Evolutionary conservation across 2,113 vertebrate species (phyloP), one percentile per base, ranked within the genome.

Genomic region (Taurulus bubalis): DNA sequence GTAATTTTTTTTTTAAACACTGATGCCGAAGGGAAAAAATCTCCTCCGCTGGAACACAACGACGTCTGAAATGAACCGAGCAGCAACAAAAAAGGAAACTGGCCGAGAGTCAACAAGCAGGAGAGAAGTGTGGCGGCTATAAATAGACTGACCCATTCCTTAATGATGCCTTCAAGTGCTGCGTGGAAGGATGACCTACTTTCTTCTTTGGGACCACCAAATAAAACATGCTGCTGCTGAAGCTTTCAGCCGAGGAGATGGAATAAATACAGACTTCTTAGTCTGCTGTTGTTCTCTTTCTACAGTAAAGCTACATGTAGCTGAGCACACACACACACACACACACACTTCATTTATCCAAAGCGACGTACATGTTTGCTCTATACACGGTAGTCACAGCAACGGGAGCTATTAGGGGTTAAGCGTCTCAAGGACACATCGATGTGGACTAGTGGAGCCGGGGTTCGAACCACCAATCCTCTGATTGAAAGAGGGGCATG

Each of bases 71-170:
- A 45, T 47, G 36, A 74, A 59, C 42, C 8, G 3, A 36, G 12
- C 15, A 2, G 6, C 12, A 67, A 86, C 73, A 80, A 42, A 42
- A 87, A 72, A 63, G 38, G 76, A 68, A 55, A n/a, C 24, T 26
- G 67, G 20, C 66, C 9, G 18, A 42, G 47, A 66, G 70, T 73
- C 74, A 83, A 66, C 62, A 56, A 62, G 59, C 40, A 71, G 71
- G 58, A 24, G 49, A 78, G 30, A 67, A 59, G 51, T 28, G 18
- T 4, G 0, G 22, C 32, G 58, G 32, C 82, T 89, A 92, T 73
- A 88, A 87, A 93, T 92, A 92, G 75, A 82, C 26, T 83, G 64
- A 78, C 53, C 75, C 53, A 73, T 73, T 84, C 59, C 64, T 24
- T 77, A 9, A 49, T 15, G 77, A 84, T 75, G 79, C 68, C 64